These are phyloP conservation scores for Empidonax traillii DNA, from an alignment of 2,113 vertebrate genomes.

Conservation along the genomic window DNA sequence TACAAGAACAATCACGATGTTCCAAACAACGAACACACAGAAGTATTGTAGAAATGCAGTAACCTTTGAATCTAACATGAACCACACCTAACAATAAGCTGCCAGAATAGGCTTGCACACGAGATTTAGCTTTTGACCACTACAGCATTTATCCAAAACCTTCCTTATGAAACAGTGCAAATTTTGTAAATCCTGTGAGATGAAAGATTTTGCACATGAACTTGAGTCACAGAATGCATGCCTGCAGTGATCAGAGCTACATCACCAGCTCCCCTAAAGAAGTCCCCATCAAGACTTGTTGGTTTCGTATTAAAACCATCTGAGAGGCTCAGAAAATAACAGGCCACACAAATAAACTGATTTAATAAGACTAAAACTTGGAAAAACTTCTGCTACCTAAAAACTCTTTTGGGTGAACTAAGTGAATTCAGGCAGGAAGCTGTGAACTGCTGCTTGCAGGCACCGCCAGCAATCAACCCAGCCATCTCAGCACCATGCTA, in stretches of 20 bases:
- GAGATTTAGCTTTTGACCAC: accelerated
- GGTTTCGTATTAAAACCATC: background rate
- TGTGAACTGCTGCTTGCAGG: accelerated
- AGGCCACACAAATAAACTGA: accelerated
- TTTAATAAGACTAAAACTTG: background rate
- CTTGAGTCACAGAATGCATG: background rate
- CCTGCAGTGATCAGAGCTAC: accelerated
- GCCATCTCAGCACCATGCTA: background rate
- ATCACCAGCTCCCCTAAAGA: background rate
- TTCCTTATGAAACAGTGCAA: background rate
- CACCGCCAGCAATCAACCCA: background rate
- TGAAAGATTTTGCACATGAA: background rate
- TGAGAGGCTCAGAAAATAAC: background rate
- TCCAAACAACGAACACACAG: background rate
- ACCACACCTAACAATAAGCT: background rate
- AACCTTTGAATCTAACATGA: background rate
- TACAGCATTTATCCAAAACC: background rate
- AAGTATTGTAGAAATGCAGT: background rate
- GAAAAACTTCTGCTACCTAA: background rate
- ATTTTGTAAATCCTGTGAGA: background rate
- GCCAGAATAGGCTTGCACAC: background rate
- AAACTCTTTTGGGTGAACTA: background rate
- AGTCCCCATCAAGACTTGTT: background rate
- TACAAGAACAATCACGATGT: background rate
- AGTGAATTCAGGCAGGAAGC: background rate